Evolutionary conservation across 2,888 invertebrate species (phyloP).

Genomic region (Pollenia angustigena): DNA sequence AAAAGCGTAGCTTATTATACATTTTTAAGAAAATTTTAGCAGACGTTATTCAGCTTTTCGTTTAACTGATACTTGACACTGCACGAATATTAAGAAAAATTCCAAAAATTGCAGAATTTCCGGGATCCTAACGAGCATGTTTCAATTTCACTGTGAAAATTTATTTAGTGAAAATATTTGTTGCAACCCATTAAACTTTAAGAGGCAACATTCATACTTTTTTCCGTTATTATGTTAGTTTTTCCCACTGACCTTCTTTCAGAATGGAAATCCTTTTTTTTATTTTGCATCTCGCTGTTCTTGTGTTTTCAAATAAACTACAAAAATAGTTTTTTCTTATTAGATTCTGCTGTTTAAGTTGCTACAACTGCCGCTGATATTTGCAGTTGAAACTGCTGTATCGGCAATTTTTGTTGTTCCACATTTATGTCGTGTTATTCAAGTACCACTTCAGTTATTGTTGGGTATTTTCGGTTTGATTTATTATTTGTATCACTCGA

Average conservation of each 20-base stretch:
- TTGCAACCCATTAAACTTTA: slow-evolving; percentile 39
- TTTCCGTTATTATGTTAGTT: neutral
- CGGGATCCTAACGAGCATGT: no score
- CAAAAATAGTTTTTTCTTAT: neutral
- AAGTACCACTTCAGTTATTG: slow-evolving; percentile 8
- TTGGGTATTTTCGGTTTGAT: neutral
- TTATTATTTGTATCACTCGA: neutral
- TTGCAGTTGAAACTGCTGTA: slow-evolving; percentile 14
- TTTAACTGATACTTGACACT: no score
- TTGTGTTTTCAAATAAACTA: neutral
- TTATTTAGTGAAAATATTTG: slow-evolving; percentile 50
- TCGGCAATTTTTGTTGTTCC: slow-evolving; percentile 32
- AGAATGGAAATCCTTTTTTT: neutral
- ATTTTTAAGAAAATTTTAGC: no score
- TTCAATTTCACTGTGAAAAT: slow-evolving; percentile 1
- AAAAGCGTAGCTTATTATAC: no score
- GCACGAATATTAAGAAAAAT: no score
- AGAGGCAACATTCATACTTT: slow-evolving; percentile 14
- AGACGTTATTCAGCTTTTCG: no score
- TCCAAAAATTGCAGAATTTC: no score
- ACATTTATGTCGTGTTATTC: slow-evolving; percentile 28
- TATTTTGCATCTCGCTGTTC: neutral
- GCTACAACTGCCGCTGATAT: no score
- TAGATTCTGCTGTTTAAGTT: neutral
- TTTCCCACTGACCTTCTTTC: neutral